These are phyloP conservation scores for Campodea augens DNA, from an alignment of 1,140 invertebrate genomes.

Conservation along the genomic window DNA sequence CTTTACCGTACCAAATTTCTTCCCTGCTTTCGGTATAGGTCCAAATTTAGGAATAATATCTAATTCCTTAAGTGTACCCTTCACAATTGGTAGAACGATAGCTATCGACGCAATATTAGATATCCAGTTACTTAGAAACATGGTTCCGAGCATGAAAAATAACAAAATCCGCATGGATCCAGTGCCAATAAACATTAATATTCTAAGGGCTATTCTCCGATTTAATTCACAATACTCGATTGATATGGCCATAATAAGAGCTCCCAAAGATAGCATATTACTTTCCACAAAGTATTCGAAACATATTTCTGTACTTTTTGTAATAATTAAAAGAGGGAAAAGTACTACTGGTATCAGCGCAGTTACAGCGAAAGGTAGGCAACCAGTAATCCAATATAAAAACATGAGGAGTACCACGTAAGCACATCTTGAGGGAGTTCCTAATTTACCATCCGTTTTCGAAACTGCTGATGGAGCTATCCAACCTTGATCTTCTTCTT, in stretches of 20 bases:
- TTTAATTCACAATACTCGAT: conserved; percentile 70
- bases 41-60: no score
- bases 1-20: no score
- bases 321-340: conserved; percentile 53
- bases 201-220: conserved; percentile 56
- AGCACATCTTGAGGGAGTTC: conserved; percentile 35
- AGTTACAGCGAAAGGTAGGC: conserved; percentile 57
- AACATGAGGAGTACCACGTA: conserved; percentile 65
- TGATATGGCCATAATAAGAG: conserved; percentile 60
- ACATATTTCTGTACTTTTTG: conserved; percentile 39
- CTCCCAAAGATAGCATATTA: conserved; percentile 67
- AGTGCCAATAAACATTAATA: conserved; percentile 57
- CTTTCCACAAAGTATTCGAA: conserved; percentile 62
- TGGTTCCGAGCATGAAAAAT: no score
- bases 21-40: no score
- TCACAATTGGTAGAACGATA: no score
- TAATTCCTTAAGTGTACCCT: no score
- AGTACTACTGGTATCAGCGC: conserved; percentile 62
- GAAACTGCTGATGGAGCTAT: no score
- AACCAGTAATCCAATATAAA: conserved; percentile 65
- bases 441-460: no score
- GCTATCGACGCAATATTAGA: no score
- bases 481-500: no score
- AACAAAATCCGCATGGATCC: no score
- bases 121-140: no score